Conservation (phyloP, 2,797 vertebrate genomes). For the Acanthurus leucopareius region DNA sequence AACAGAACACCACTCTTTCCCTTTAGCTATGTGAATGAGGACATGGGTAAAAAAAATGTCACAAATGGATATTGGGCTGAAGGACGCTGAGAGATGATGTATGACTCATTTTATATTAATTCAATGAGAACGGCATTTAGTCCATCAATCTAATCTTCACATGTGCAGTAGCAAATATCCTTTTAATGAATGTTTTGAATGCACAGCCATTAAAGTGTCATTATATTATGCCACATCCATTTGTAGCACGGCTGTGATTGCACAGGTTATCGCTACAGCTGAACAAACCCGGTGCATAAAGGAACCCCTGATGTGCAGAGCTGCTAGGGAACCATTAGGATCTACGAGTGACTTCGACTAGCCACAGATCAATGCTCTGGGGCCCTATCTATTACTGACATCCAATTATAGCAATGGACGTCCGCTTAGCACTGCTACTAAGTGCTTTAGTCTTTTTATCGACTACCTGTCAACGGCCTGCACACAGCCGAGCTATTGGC, state of each 20-base stretch:
- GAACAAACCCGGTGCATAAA: slow-evolving; percentile 21
- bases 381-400: slow-evolving; percentile 79
- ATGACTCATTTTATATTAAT: slow-evolving; percentile 70
- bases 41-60: slow-evolving; percentile 51
- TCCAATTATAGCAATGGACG: slow-evolving; percentile 79
- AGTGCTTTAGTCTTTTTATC: slow-evolving; percentile 81
- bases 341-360: slow-evolving; percentile 67
- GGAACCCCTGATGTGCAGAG: slow-evolving; percentile 37
- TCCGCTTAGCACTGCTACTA: slow-evolving; percentile 71
- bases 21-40: slow-evolving; percentile 59
- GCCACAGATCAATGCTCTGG: slow-evolving; percentile 75
- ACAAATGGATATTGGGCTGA: slow-evolving; percentile 67
- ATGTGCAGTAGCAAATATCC: slow-evolving; percentile 63
- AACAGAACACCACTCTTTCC: slow-evolving; percentile 52
- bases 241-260: slow-evolving; percentile 37
- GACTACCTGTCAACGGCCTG: slow-evolving; percentile 71
- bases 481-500: slow-evolving; percentile 60
- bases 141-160: slow-evolving; percentile 72
- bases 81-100: slow-evolving; percentile 64
- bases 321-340: slow-evolving; percentile 67
- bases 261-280: slow-evolving; percentile 31
- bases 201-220: slow-evolving; percentile 67
- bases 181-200: slow-evolving; percentile 81
- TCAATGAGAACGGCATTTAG: slow-evolving; percentile 66
- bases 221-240: slow-evolving; percentile 61